Percentiles rank a stretch among this genome's conserved stretches.
Conservation (phyloP, 2,113 vertebrate genomes). For the Mesembrinibis cayennensis region DNA sequence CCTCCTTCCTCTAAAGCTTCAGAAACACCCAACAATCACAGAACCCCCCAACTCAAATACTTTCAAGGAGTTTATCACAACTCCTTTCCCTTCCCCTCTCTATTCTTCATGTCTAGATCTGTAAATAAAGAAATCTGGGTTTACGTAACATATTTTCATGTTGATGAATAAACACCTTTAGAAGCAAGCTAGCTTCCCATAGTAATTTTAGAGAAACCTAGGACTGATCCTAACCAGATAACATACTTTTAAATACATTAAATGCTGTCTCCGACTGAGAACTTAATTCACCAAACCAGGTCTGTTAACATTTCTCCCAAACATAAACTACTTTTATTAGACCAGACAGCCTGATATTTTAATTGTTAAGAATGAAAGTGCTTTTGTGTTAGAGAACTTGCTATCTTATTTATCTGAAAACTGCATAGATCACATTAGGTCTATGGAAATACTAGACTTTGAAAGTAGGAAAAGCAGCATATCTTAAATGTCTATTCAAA, state of each 20-base stretch:
- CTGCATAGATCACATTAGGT: constrained; percentile 9
- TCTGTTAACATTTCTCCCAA: constrained; percentile 13
- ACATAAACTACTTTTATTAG: constrained; percentile 12
- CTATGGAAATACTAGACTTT: neutral
- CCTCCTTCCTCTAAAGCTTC: neutral
- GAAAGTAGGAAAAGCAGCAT: constrained; percentile 38
- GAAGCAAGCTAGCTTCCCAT: neutral
- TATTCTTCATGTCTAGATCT: neutral
- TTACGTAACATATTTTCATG: neutral
- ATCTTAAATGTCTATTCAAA: constrained; percentile 44
- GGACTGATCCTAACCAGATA: constrained; percentile 7
- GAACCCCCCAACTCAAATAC: neutral
- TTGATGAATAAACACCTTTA: neutral
- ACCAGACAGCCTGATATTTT: constrained; percentile 19
- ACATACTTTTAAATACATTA: neutral
- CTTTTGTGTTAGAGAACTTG: neutral
- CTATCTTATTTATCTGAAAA: constrained; percentile 13
- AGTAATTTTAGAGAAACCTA: neutral
- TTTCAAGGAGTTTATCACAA: neutral
- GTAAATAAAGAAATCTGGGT: neutral
- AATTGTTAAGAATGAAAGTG: neutral
- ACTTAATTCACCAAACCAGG: neutral
- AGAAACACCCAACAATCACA: neutral
- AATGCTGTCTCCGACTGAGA: neutral
- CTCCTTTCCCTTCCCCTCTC: neutral